Conservation (phyloP, 2,797 vertebrate genomes). For the Cichlasoma orientale region DNA sequence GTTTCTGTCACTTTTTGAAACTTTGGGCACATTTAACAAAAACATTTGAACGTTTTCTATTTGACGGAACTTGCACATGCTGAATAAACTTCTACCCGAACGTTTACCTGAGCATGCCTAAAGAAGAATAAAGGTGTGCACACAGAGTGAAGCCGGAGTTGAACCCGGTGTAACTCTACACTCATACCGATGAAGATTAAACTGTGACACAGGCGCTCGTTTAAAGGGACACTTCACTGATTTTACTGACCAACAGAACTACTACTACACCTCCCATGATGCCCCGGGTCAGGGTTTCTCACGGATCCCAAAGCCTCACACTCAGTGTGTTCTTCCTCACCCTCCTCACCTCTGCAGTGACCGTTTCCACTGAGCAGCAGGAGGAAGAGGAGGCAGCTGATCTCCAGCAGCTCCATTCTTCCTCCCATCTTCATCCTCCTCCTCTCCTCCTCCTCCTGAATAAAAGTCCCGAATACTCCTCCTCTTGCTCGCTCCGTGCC, state of each 20-base stretch:
- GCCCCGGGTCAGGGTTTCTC: neutral
- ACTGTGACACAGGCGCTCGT: neutral
- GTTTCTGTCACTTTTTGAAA: neutral
- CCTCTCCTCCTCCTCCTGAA: slow-evolving; percentile 4
- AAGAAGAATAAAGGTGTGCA: neutral
- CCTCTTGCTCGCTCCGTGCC: neutral
- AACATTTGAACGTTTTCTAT: neutral
- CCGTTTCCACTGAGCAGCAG: slow-evolving; percentile 42
- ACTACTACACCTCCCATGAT: neutral
- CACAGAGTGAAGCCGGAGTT: neutral
- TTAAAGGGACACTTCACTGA: neutral
- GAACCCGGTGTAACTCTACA: neutral
- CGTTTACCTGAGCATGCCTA: neutral
- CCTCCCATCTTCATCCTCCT: slow-evolving; percentile 26
- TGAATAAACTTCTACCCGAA: neutral
- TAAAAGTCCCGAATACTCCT: slow-evolving; percentile 2
- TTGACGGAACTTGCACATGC: neutral
- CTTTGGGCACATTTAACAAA: neutral
- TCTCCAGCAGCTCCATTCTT: slow-evolving; percentile 41
- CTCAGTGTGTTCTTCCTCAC: neutral
- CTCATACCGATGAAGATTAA: neutral
- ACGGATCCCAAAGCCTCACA: neutral
- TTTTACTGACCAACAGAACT: neutral
- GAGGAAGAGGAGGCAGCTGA: slow-evolving; percentile 31
- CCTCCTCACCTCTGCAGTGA: slow-evolving; percentile 42